Base-by-base conservation (phyloP, 2,888 invertebrate genomes). In the Lottia scabra region DNA sequence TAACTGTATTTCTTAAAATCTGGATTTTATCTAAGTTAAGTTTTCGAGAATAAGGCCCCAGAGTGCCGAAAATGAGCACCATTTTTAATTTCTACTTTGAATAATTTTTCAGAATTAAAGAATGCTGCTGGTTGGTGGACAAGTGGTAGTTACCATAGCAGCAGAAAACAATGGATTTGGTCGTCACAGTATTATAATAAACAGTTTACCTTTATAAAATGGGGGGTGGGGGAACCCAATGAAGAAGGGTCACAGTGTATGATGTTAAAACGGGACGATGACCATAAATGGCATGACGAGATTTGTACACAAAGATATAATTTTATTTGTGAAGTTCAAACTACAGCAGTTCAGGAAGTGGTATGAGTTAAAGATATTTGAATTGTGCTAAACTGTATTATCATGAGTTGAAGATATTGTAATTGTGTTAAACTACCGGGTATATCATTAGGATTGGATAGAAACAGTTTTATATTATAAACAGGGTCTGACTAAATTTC, bases 101-200 rank as follows among this genome's bases (percentile, higher is more conserved):
- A n/a, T n/a, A n/a, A n/a, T n/a, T n/a, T 30, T 78, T 8, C 80
- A 84, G 84, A 75, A 4, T 74, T 75, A 63, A 69, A 74, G 27
- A 63, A 80, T 19, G 81, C 78, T 8, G 65, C 63, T 19, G 84
- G 82, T 23, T 86, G 85, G 85, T 86, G 86, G 86, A 86, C 85
- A 10, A 83, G 84, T 67, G 87, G 85, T 10, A 83, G 81, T 72
- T 86, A 81, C 75, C 70, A 83, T 23, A 74, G 78, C 19, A 81
- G 81, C 63, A 83, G 79, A 48, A 83, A 82, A 70, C 79, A 82
- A 68, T 87, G 87, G 87, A 85, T 86, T 83, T 87, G 87, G 87
- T 81, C 82, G 2, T 81, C 80, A 0, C 77, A 80, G 56, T 74
- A 78, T 16, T 75, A 79, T 65, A 79, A 81, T 23, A 75, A 75